Base-by-base conservation (phyloP, 2,797 vertebrate genomes). In the Nannoperca obscura region DNA sequence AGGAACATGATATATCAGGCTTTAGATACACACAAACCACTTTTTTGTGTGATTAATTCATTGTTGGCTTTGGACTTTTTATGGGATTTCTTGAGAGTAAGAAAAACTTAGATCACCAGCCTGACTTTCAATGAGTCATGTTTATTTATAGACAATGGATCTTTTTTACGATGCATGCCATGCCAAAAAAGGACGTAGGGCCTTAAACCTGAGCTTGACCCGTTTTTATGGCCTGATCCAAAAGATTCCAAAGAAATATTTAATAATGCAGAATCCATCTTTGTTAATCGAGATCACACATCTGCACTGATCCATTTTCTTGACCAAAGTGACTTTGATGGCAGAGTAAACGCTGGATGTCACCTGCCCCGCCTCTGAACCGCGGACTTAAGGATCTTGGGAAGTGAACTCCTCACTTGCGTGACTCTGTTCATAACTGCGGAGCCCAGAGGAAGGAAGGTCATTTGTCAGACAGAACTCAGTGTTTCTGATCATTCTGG, bases 401-500 rank as follows among this genome's bases (percentile, higher is more conserved):
- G 71, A 85, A 46, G 49, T 84, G 76, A 89, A 88, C 83, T 82
- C 78, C 60, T 82, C 47, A 22, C 72, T 80, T 1, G 20, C 53
- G 49, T 19, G 19, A 71, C 55, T 86, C 71, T 65, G 49, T 55
- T 82, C 42, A 5, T 67, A 76, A 63, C 63, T n/a, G 52, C 7
- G 1, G 68, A 38, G 55, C 82, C 70, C 78, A 74, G 67, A 83
- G 84, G 82, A 86, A 78, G 75, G 74, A 86, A 80, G 88, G 88
- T 91, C 80, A 68, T 86, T 90, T 76, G 79, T 89, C 76, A 87
- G 83, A 82, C 87, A 82, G 80, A 75, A 85, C 86, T 82, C 75
- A 12, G 55, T 74, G 84, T 82, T 86, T 87, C 82, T 74, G 81
- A 82, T 86, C 84, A 77, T 86, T 89, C 74, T 55, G 46, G 74